These are phyloP conservation scores for Cavia porcellus DNA, from an alignment of 2,113 vertebrate species.

Conservation along the genomic window DNA sequence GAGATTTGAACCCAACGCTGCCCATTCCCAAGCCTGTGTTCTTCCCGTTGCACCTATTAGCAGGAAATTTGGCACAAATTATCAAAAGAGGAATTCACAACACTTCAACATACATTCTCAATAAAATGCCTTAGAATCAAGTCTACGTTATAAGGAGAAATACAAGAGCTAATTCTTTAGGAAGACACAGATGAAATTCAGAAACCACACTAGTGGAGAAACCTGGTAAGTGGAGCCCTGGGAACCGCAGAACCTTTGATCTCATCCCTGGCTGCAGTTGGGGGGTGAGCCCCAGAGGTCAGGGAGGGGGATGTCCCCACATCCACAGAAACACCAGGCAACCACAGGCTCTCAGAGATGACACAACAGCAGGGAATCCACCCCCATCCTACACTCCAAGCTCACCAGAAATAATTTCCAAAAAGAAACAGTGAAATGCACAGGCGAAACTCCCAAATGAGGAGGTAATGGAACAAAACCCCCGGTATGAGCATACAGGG, in stretches of 20 bases:
- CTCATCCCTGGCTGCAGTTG: conserved; percentile 38
- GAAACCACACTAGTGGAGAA: background rate
- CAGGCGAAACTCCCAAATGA: background rate
- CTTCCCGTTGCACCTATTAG: background rate
- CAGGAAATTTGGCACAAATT: conserved; percentile 32
- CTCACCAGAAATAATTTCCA: background rate
- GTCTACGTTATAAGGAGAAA: background rate
- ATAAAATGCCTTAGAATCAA: conserved; percentile 44
- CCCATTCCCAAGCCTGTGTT: background rate
- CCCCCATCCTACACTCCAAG: background rate
- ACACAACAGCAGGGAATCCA: conserved; percentile 45
- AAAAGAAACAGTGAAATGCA: background rate
- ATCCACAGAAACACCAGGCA: background rate
- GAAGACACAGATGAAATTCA: background rate
- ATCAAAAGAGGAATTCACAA: background rate
- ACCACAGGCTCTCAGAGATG: conserved; percentile 5
- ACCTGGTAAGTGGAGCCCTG: background rate
- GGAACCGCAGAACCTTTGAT: background rate
- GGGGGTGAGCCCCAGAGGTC: background rate
- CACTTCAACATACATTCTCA: background rate
- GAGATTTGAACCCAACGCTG: background rate
- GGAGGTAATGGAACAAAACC: background rate
- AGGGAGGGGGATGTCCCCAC: conserved; percentile 13
- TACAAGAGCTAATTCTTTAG: conserved; percentile 13
- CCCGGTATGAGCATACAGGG: background rate